phyloP scores from a whole-genome alignment of 1,140 invertebrate genomes.

The Charaxes varanes region DNA sequence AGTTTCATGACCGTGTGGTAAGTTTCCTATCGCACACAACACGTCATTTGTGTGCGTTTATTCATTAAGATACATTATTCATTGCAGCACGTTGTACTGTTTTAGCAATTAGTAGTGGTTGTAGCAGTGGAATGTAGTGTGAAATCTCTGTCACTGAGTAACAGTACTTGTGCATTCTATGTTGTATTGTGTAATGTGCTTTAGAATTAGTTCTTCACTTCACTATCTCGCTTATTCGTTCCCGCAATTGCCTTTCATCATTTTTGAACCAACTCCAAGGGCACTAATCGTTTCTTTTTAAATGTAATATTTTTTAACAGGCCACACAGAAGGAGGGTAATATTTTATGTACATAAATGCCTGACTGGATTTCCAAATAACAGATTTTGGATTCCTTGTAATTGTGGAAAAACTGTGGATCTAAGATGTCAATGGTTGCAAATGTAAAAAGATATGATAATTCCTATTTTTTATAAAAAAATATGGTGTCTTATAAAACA shows the following conservation, averaged over 20 bases:
- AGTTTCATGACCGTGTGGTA: slow-evolving; percentile 92
- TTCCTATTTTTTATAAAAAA: too few relatives aligned
- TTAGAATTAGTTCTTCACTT: not conserved
- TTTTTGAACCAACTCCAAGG: too few relatives aligned
- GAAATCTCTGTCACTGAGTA: not conserved
- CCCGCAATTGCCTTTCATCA: too few relatives aligned
- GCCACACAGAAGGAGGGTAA: too few relatives aligned
- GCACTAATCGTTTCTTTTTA: too few relatives aligned
- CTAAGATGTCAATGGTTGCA: too few relatives aligned
- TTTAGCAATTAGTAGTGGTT: slow-evolving; percentile 5
- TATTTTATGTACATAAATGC: not conserved
- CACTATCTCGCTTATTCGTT: not conserved
- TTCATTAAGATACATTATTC: slow-evolving; percentile 19
- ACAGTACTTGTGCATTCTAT: slow-evolving; percentile 1
- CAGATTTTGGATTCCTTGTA: too few relatives aligned
- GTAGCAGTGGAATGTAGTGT: slow-evolving; percentile 9
- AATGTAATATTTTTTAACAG: too few relatives aligned
- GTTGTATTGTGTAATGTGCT: not conserved
- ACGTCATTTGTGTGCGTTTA: slow-evolving; percentile 24
- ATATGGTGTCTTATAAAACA: too few relatives aligned
- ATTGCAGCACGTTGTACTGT: slow-evolving; percentile 28
- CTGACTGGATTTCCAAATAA: too few relatives aligned
- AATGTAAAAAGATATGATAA: too few relatives aligned
- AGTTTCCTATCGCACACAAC: slow-evolving; percentile 74
- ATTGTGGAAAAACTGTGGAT: too few relatives aligned